Evolutionary conservation across 2,888 invertebrate species (phyloP).

Genomic region (Tortricodes alternella): DNA sequence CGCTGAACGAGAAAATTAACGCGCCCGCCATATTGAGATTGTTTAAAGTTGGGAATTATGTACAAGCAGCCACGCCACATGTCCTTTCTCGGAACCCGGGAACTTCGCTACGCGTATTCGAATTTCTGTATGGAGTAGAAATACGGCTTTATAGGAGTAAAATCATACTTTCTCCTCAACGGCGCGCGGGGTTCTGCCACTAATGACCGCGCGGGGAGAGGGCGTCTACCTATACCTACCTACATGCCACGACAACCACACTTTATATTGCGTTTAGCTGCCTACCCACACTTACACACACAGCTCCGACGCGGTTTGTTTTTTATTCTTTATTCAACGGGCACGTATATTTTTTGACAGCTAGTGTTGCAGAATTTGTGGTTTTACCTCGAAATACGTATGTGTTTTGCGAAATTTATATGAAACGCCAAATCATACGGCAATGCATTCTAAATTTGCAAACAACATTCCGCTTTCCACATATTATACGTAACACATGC

Average conservation of each 20-base stretch:
- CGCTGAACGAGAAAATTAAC: slow-evolving; percentile 58
- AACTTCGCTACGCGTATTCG: slow-evolving; percentile 76
- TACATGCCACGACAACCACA: slow-evolving; percentile 73
- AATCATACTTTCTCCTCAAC: slow-evolving; percentile 81
- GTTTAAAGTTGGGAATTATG: slow-evolving; percentile 78
- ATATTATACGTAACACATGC: slow-evolving; percentile 3
- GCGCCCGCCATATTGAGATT: slow-evolving; percentile 70
- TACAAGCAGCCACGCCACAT: slow-evolving; percentile 71
- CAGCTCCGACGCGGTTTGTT: slow-evolving; percentile 54
- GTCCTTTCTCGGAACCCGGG: slow-evolving; percentile 74
- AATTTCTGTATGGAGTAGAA: slow-evolving; percentile 83
- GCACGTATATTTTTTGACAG: slow-evolving; percentile 75
- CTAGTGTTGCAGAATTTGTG: slow-evolving; percentile 47
- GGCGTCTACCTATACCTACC: slow-evolving; percentile 68
- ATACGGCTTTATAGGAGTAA: slow-evolving; percentile 83
- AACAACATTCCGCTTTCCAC: slow-evolving; percentile 11
- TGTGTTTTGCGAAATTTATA: slow-evolving; percentile 25
- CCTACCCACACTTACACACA: slow-evolving; percentile 76
- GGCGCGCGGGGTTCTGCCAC: slow-evolving; percentile 68
- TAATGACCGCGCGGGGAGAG: slow-evolving; percentile 83
- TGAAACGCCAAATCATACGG: slow-evolving; percentile 5
- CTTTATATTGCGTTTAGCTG: slow-evolving; percentile 82
- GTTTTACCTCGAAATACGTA: slow-evolving; percentile 28
- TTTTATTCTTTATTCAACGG: slow-evolving; percentile 75
- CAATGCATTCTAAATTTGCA: slow-evolving; percentile 12